Conservation (phyloP, 1,140 invertebrate species). For the Piezodorus guildinii region DNA sequence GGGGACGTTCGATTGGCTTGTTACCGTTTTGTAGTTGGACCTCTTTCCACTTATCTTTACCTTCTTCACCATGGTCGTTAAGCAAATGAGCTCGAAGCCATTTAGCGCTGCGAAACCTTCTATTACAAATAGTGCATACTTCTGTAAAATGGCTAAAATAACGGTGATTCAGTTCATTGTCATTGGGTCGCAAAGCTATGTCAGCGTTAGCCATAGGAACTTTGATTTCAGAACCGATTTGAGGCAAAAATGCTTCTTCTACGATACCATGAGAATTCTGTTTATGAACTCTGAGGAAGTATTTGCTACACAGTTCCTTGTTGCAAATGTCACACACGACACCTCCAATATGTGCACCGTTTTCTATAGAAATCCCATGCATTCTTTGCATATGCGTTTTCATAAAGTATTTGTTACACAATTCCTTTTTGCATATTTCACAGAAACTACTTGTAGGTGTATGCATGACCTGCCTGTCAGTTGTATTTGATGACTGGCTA, state of each 20-base stretch:
- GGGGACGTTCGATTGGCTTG: conserved; percentile 33
- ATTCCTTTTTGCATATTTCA: conserved; percentile 97
- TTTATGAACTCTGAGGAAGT: conserved; percentile 92
- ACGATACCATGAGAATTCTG: conserved; percentile 94
- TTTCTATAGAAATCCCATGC: conserved; percentile 94
- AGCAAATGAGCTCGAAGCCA: conserved; percentile 81
- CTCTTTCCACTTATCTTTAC: conserved; percentile 57
- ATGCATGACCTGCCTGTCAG: conserved; percentile 13
- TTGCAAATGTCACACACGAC: conserved; percentile 94
- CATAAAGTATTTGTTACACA: conserved; percentile 99
- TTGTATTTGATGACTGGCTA: neutral
- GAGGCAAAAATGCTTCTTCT: conserved; percentile 42
- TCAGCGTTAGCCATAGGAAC: conserved; percentile 18
- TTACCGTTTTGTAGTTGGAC: conserved; percentile 48
- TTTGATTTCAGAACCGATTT: conserved; percentile 23
- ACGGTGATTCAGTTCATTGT: conserved; percentile 31
- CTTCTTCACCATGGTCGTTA: conserved; percentile 68
- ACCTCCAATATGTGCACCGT: conserved; percentile 77
- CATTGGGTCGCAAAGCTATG: conserved; percentile 21
- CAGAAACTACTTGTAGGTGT: conserved; percentile 80
- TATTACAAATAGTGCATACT: conserved; percentile 74
- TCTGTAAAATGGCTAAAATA: conserved; percentile 63
- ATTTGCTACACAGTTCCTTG: conserved; percentile 95
- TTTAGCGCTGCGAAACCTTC: conserved; percentile 78
- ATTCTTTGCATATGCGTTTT: conserved; percentile 99